Conservation (phyloP, 1,140 invertebrate genomes). For the Tetramorium alpestre region DNA sequence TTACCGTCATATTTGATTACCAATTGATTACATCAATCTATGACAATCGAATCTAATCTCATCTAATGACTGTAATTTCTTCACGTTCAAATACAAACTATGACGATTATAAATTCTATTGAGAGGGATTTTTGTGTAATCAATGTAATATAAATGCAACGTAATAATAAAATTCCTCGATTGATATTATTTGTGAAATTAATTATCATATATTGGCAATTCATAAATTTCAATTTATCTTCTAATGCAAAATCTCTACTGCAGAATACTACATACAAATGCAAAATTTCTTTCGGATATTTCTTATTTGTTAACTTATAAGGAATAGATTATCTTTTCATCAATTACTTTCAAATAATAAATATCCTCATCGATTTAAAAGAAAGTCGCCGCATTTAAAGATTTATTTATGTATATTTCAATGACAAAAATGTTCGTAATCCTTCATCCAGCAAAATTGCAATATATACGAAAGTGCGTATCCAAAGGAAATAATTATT, state of each 20-base stretch:
- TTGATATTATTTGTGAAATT: neutral
- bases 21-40: constrained; percentile 1
- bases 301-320: neutral
- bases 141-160: neutral
- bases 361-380: neutral
- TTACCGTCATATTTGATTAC: constrained; percentile 16
- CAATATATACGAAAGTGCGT: neutral
- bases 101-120: neutral
- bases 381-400: neutral
- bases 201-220: neutral
- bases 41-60: constrained; percentile 14
- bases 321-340: neutral
- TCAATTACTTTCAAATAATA: neutral
- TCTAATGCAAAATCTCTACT: too few species aligned
- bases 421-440: neutral
- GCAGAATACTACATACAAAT: neutral
- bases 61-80: constrained; percentile 29
- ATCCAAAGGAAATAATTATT: neutral
- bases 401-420: constrained; percentile 1
- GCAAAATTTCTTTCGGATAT: neutral
- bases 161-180: neutral
- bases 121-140: neutral
- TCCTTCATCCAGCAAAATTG: neutral
- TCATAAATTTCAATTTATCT: neutral
- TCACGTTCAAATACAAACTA: neutral